Base-by-base conservation (phyloP, 2,888 invertebrate genomes). In the Disparrhopalites patrizii region DNA sequence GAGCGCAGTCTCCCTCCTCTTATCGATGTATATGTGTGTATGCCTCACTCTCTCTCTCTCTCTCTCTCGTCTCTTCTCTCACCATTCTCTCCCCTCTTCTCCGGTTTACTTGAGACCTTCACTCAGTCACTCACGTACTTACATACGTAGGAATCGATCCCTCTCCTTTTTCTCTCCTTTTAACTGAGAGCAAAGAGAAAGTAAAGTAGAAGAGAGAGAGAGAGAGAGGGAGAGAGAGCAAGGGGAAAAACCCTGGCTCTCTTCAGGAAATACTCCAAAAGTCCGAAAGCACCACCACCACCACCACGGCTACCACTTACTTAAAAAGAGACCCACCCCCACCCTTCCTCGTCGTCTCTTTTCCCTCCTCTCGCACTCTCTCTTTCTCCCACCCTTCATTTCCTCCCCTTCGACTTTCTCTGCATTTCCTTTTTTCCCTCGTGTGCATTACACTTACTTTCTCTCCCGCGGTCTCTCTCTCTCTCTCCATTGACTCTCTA, bases 1-100 rank as follows among this genome's bases (percentile, higher is more conserved):
- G 65, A 62, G 62, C 62, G 62, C 62, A 62, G 58, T 58, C 58
- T 58, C 58, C 18, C 40, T 30, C 28, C n/a, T 40, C 58, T 58
- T 58, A 58, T 58, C 47, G 58, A 58, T 43, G 40, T 20, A 25
- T 47, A 20, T 55, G 43, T 52, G 52, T 52, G 5, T 52, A 31
- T 31, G 52, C 52, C 50, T 25, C 27, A 31, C 25, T 30, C 52
- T 20, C 25, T 18, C 30, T 47, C 18, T 10, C 1, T 25, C 47
- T 23, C 13, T 47, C 20, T 56, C 27, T 30, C 43, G 18, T 58
- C 43, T 43, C 40, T 20, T 43, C 25, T 30, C 23, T 28, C 3
- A 47, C 23, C 7, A 36, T 15, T 10, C 36, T 36, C 23, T 28
- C 3, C 20, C 23, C 7, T 10, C 36, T 10, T 15, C 15, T 23